Evolutionary conservation across 2,113 vertebrate species (phyloP), one percentile per base, ranked within the genome.

Genomic region (Guaruba guarouba): DNA sequence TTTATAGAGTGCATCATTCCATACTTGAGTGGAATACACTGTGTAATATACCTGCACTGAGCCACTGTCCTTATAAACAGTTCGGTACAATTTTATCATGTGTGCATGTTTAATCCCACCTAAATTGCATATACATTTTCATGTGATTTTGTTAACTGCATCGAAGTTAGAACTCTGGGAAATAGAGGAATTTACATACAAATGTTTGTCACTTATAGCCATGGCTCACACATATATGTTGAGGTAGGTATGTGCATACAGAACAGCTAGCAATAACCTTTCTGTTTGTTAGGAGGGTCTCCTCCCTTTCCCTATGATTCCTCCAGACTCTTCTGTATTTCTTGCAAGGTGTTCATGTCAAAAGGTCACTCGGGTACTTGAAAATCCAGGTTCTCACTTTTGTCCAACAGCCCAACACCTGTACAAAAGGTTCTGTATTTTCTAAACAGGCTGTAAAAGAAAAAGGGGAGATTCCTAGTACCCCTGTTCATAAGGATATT

Each of bases 181-280:
- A 66, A n/a, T 23, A 23, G 55, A 55, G 6, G n/a, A 9, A 69
- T 80, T 80, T 63, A 41, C 22, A 7, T 69, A 19, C 11, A 66
- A 35, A 11, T 17, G 8, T 14, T 79, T 82, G 41, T 61, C 75
- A 64, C 31, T 73, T 76, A 10, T 2, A 64, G 19, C 27, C 27
- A 11, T n/a, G 13, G 33, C 24, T 82, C 39, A 49, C 29, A 44
- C 8, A 11, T 3, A 7, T 17, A 25, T 0, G 0, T 48, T 31
- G 33, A 82, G 35, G 3, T 19, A 82, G 41, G 14, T 39, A 55
- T 29, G 14, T 28, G 10, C 39, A 17, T 24, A 71, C 88, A 90
- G 27, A 93, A 86, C 25, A 74, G 35, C 51, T n/a, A 31, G 15
- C 0, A 0, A 80, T 0, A 0, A 80, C 3, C n/a, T 37, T 82